A percentile compares a stretch with the other conserved stretches of the same genome.
These are phyloP conservation scores for Rhizoglyphus robini DNA, from an alignment of 1,140 invertebrate genomes.

Conservation along the genomic window DNA sequence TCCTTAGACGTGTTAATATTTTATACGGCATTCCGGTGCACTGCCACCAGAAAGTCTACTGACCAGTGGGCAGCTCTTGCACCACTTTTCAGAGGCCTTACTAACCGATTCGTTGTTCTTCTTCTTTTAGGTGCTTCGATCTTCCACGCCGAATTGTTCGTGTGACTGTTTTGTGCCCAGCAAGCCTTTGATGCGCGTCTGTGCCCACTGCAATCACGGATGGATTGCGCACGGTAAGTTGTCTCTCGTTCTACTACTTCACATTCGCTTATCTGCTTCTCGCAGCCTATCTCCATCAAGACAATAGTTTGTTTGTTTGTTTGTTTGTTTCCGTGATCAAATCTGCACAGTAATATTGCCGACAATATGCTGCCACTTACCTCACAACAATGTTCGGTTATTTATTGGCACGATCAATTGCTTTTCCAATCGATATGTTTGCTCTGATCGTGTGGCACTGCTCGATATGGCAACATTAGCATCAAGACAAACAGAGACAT, in stretches of 20 bases:
- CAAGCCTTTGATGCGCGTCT: slow-evolving; percentile 51
- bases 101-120: too few species aligned
- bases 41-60: too few species aligned
- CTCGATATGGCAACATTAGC: too few species aligned
- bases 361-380: background rate
- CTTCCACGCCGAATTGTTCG: slow-evolving; percentile 51
- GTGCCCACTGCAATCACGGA: slow-evolving; percentile 56
- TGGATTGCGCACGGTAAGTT: slow-evolving; percentile 63
- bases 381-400: too few species aligned
- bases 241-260: background rate
- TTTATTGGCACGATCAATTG: too few species aligned
- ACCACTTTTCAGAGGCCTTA: too few species aligned
- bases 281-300: background rate
- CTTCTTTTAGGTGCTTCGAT: slow-evolving; percentile 51
- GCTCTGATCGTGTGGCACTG: too few species aligned
- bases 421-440: too few species aligned
- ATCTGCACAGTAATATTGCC: background rate
- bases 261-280: background rate
- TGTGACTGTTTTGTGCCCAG: slow-evolving; percentile 62
- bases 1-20: background rate
- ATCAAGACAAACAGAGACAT: slow-evolving; percentile 11
- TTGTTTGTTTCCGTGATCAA: background rate
- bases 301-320: background rate
- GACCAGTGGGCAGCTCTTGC: too few species aligned
- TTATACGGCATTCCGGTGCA: too few species aligned